phyloP scores from a whole-genome alignment of 2,888 invertebrate species.

The Drosophila mayaguana region DNA sequence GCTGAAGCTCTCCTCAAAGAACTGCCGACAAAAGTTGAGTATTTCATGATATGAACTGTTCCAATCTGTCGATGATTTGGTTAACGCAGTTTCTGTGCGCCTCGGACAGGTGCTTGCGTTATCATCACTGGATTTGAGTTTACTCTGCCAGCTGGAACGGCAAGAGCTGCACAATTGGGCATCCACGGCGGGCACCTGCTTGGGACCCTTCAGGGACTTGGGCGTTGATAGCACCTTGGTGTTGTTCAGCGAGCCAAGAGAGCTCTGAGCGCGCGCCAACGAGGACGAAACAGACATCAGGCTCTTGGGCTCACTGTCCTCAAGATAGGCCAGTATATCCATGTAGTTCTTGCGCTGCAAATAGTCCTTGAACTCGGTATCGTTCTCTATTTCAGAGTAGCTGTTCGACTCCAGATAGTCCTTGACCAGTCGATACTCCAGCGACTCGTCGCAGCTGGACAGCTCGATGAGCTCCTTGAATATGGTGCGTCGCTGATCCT shows the following conservation, averaged over 20 bases:
- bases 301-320: slow-evolving; percentile 75
- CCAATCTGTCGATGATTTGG: neutral
- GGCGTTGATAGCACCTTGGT: slow-evolving; percentile 79
- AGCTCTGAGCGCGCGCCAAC: slow-evolving; percentile 80
- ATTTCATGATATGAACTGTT: slow-evolving; percentile 75
- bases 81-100: neutral
- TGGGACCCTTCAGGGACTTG: slow-evolving; percentile 71
- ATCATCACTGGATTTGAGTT: neutral
- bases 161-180: slow-evolving; percentile 70
- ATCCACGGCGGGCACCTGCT: slow-evolving; percentile 57
- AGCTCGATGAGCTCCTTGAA: slow-evolving; percentile 82
- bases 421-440: slow-evolving; percentile 83
- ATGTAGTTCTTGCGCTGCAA: slow-evolving; percentile 83
- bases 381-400: slow-evolving; percentile 84
- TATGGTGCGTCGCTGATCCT: slow-evolving; percentile 78
- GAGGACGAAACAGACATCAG: slow-evolving; percentile 76
- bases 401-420: slow-evolving; percentile 85
- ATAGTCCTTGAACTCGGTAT: slow-evolving; percentile 83
- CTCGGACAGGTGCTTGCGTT: neutral
- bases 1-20: slow-evolving; percentile 79
- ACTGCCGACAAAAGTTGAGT: slow-evolving; percentile 81
- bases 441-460: slow-evolving; percentile 83
- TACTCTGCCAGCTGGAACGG: slow-evolving; percentile 55
- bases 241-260: slow-evolving; percentile 76
- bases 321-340: slow-evolving; percentile 83